phyloP scores from a whole-genome alignment of 2,113 vertebrate genomes.

The Himantopus leucocephalus region DNA sequence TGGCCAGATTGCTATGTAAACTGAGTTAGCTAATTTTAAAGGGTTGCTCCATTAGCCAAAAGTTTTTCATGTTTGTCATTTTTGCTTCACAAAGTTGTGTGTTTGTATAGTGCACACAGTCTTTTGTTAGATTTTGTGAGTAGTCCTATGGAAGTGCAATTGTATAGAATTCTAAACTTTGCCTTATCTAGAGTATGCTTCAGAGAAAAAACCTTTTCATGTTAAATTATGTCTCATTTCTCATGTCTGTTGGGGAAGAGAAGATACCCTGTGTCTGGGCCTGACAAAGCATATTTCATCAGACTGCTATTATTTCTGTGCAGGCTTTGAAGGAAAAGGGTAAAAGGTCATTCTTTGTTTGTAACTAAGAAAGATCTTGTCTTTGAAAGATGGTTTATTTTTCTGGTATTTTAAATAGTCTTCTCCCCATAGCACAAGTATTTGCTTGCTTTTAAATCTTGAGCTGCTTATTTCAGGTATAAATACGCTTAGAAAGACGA shows the following conservation, averaged over 20 bases:
- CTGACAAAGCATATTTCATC: slow-evolving; percentile 47
- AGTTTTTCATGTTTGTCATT: background rate
- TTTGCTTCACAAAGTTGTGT: background rate
- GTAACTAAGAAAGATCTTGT: background rate
- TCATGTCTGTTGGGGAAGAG: background rate
- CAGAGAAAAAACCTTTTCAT: background rate
- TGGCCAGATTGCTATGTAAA: background rate
- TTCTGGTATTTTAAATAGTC: background rate
- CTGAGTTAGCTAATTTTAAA: background rate
- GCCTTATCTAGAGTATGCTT: background rate
- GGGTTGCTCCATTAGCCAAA: background rate
- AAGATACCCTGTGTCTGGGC: background rate
- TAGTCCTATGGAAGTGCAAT: background rate
- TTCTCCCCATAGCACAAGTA: background rate
- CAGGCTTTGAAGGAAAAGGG: slow-evolving; percentile 42
- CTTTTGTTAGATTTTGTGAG: background rate
- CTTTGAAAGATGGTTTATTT: background rate
- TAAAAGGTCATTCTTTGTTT: slow-evolving; percentile 50
- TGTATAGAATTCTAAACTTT: background rate
- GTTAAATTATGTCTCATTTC: background rate
- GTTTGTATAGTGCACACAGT: background rate
- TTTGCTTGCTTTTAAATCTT: background rate
- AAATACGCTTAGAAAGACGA: background rate
- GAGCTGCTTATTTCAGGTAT: background rate
- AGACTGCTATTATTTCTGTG: slow-evolving; percentile 34